These are phyloP conservation scores for Sebastes dallii DNA, from an alignment of 2,797 vertebrate species.

Conservation along the genomic window DNA sequence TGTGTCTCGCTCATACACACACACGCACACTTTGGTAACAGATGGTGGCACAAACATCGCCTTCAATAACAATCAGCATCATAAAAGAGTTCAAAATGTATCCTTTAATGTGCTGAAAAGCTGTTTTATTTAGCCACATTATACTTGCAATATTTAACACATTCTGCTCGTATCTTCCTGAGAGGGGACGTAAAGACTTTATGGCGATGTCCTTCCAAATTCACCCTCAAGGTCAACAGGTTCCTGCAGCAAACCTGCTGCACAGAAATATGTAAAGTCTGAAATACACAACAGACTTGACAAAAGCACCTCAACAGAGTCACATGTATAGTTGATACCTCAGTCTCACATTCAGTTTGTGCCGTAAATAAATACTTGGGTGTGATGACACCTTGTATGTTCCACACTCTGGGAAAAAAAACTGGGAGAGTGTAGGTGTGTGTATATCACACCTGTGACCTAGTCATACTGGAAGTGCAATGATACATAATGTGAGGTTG, in stretches of 20 bases:
- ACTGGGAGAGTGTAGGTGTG: not conserved
- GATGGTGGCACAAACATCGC: slow-evolving; percentile 39
- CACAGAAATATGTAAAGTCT: not conserved
- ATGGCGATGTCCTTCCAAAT: not conserved
- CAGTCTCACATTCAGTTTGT: slow-evolving; percentile 1
- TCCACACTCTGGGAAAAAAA: not conserved
- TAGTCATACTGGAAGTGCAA: not conserved
- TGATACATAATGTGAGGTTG: not conserved
- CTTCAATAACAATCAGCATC: slow-evolving; percentile 29
- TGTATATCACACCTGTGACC: slow-evolving; percentile 15
- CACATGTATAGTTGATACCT: not conserved
- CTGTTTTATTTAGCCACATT: slow-evolving; percentile 5
- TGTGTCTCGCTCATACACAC: not conserved
- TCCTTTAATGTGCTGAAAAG: slow-evolving; percentile 8
- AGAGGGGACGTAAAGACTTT: not conserved
- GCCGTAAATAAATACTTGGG: slow-evolving; percentile 30
- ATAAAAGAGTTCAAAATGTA: slow-evolving; percentile 31
- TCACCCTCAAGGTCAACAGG: slow-evolving; percentile 19
- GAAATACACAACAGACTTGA: not conserved
- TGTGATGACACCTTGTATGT: slow-evolving; percentile 29
- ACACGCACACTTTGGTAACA: slow-evolving; percentile 19
- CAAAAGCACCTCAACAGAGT: not conserved
- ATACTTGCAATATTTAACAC: not conserved
- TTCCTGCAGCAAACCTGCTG: not conserved
- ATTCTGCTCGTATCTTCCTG: not conserved